Evolutionary conservation across 1,140 invertebrate species (phyloP).

Genomic region (Neomicropteryx cornuta): DNA sequence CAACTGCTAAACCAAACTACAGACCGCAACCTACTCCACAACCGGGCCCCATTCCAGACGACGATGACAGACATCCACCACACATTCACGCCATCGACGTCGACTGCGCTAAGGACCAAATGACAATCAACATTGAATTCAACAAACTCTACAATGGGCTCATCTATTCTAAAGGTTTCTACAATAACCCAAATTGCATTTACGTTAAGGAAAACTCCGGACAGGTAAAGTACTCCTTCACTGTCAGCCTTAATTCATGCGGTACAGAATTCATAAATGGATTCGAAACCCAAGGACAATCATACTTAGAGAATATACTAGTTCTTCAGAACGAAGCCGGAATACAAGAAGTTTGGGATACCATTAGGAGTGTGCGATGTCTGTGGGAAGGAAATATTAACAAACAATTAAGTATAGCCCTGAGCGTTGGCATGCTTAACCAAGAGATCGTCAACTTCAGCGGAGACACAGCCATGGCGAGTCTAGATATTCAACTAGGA

Average conservation of each 20-base stretch:
- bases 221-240: constrained; percentile 59
- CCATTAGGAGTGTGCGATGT: constrained; percentile 63
- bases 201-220: constrained; percentile 63
- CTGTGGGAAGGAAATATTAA: constrained; percentile 73
- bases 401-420: constrained; percentile 58
- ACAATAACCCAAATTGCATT: constrained; percentile 54
- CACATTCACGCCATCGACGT: constrained; percentile 67
- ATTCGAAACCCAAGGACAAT: constrained; percentile 60
- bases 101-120: constrained; percentile 67
- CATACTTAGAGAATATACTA: constrained; percentile 70
- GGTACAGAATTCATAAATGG: constrained; percentile 73
- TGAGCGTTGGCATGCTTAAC: constrained; percentile 70
- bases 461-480: constrained; percentile 70
- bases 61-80: constrained; percentile 51
- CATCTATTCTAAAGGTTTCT: constrained; percentile 75
- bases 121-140: constrained; percentile 73
- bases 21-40: constrained; percentile 11
- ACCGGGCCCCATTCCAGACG: too few relatives aligned
- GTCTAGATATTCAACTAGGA: constrained; percentile 68
- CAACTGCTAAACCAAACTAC: constrained; percentile 6
- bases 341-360: constrained; percentile 76
- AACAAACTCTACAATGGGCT: constrained; percentile 64
- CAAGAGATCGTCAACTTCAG: constrained; percentile 73
- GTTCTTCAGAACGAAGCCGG: constrained; percentile 72
- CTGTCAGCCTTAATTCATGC: constrained; percentile 63